Percentiles rank a stretch among this genome's conserved stretches.
phyloP scores from a whole-genome alignment of 2,113 vertebrate species.

The Butorides virescens region DNA sequence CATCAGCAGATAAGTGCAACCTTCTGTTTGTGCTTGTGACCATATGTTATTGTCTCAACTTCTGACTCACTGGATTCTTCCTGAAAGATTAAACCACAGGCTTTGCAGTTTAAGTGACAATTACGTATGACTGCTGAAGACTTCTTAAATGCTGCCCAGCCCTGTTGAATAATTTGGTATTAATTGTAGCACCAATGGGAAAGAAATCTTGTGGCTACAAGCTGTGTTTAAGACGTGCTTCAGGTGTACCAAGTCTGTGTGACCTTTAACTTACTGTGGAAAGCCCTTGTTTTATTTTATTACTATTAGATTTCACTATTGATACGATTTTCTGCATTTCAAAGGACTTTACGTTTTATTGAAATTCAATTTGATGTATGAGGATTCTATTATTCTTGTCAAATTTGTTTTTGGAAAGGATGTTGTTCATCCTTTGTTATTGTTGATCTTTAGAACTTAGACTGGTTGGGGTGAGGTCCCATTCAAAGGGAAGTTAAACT shows the following conservation, averaged over 20 bases:
- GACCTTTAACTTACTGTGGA: background rate
- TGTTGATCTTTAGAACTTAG: background rate
- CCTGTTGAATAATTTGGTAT: background rate
- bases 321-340: background rate
- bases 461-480: background rate
- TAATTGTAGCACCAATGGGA: background rate
- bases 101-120: background rate
- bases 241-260: background rate
- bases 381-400: background rate
- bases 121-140: background rate
- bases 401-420: background rate
- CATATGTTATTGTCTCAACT: background rate
- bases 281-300: background rate
- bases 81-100: background rate
- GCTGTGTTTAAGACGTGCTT: background rate
- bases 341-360: background rate
- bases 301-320: background rate
- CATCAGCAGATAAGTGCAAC: background rate
- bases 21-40: background rate
- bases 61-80: slow-evolving; percentile 32
- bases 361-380: background rate
- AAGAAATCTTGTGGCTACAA: background rate
- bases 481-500: background rate
- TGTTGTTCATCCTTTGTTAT: background rate
- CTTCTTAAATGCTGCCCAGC: background rate